Evolutionary conservation across 1,140 invertebrate species (phyloP), one percentile per base, ranked within the genome.

Genomic region (Pemphigus obesinymphae): DNA sequence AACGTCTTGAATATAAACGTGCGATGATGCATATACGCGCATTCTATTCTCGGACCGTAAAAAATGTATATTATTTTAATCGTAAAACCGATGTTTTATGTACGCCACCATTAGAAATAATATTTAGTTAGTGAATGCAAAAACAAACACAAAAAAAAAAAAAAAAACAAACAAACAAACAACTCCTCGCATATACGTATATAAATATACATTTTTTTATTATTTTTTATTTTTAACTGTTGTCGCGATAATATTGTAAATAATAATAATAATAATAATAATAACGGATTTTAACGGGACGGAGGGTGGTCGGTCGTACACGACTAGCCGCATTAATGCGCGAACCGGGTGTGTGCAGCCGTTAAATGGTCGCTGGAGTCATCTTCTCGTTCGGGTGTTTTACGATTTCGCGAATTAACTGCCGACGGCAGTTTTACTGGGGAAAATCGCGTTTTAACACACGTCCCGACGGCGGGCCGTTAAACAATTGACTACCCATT

Each of bases 321-420:
- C n/a, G n/a, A n/a, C n/a, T n/a, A n/a, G 20, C 48, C 70, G 31
- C 50, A 37, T 76, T 76, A 76, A 76, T 76, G 48, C n/a, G n/a
- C 48, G 29, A 53, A 76, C 73, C 50, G 48, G 29, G 73, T 37
- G n/a, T n/a, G 75, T 40, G 43, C 37, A 43, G 34, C 50, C 34
- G 75, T 78, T 78, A 78, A 78, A 78, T n/a, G 55, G 37, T 48
- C 55, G 73, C 53, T 20, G 34, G 34, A 66, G 66, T 48, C 48
- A 72, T 72, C 68, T 72, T 31, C 10, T 23, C 31, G 75, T 55
- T 58, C 23, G 75, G 53, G 34, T 61, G 75, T 78, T 78, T 78
- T 78, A 78, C 37, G 75, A 78, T 78, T 78, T 61, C 75, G 55
- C 50, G 75, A 78, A 78, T 78, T 78, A 78, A 78, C 75, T 43